Base-by-base conservation (phyloP, 2,888 invertebrate species). In the Hoplodrina blanda region DNA sequence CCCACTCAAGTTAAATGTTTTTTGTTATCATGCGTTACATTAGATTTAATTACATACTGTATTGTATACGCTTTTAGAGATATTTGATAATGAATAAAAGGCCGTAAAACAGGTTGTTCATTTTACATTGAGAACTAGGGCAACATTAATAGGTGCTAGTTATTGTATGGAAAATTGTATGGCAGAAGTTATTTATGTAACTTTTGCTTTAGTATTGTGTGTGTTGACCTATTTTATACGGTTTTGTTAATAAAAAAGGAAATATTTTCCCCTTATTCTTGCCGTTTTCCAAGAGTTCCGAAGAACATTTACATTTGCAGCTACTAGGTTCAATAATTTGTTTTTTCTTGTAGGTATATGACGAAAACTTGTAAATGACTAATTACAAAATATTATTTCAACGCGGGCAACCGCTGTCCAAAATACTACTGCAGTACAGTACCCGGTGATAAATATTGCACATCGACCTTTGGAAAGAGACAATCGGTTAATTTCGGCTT, bases 1-100 rank as follows among this genome's bases (percentile, higher is more conserved):
- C 84, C 88, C 85, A 87, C 67, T 72, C 64, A 61, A 72, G 49
- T 68, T 72, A 81, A 81, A 78, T 67, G 60, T 57, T 64, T 69
- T 69, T 33, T 55, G 69, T 70, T 76, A 66, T 69, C 57, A 59
- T 50, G 65, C 10, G 52, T 55, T 56, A 54, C 19, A 60, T 65
- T 62, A 49, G 63, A 69, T 81, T 75, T 82, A 76, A 81, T 82
- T 73, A 78, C 56, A 37, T 73, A 66, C 60, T 63, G 63, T 54
- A 54, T 53, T 65, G 61, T 46, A 44, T 57, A 61, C 55, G 61
- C 80, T 78, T 71, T 81, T 64, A 63, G 61, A 41, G 37, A 56
- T 46, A 53, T 41, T 13, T 49, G 11, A 53, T 62, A 70, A 65
- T 65, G 30, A 63, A 76, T 66, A 66, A 59, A 64, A 72, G n/a